Base-by-base conservation (phyloP, 2,797 vertebrate species). In the Hypotaenidia philippensis region DNA sequence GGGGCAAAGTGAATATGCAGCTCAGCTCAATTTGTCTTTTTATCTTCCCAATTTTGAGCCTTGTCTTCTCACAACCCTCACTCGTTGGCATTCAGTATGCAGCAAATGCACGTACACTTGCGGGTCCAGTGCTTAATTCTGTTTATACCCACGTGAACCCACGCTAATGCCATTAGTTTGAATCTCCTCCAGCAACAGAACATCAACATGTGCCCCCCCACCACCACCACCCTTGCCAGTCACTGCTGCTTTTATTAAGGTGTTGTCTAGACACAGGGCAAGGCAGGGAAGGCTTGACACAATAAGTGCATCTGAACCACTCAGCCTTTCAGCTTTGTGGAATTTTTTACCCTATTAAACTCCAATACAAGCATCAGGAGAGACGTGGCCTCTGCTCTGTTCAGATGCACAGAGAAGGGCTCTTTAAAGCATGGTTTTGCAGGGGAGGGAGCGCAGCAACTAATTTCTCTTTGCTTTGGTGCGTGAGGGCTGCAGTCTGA, bases 401-500 rank as follows among this genome's bases (percentile, higher is more conserved):
- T 72, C 45, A 38, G 45, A 38, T 27, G 53, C 63, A 9, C 56
- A 22, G 47, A 76, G 66, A 20, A 1, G 15, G 5, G 49, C 27
- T 72, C 78, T 75, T 21, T 31, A 21, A 85, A 76, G 50, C 60
- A 4, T 0, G 18, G 56, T 11, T 68, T 50, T 45, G 76, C 77
- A 72, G 56, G 49, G 77, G 32, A 86, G 47, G 50, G 45, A 92
- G 66, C 0, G 10, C 59, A n/a, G 14, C 5, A 1, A 53, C 80
- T 83, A 15, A 83, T 64, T 86, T 32, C 80, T 68, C 69, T 66
- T 69, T 77, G 61, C 85, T 71, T 72, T 50, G 63, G 65, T 63
- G 79, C 70, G 69, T 17, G 16, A 86, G 69, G 66, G 52, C 87
- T 89, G 77, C 80, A 60, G 87, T 53, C 50, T 89, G 87, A 88